phyloP scores from a whole-genome alignment of 2,888 invertebrate genomes.

The Phyllotreta striolata region DNA sequence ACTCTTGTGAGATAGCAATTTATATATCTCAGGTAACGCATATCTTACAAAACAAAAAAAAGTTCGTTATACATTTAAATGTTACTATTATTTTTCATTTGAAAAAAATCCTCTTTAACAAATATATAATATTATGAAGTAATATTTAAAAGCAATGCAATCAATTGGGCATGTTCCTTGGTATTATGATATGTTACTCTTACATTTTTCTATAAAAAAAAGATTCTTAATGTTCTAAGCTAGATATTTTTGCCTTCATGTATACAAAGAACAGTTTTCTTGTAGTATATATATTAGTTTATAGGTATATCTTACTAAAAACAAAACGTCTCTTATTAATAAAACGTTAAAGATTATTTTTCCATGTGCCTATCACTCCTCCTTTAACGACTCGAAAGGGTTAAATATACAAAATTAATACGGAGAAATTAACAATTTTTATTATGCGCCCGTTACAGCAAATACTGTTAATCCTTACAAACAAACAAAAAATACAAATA shows the following conservation, averaged over 20 bases:
- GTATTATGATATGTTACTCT: conserved; percentile 43
- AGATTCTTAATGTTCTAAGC: conserved; percentile 54
- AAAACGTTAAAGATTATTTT: conserved; percentile 51
- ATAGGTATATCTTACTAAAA: conserved; percentile 52
- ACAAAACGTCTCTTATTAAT: conserved; percentile 53
- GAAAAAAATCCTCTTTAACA: conserved; percentile 46
- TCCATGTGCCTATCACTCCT: no score
- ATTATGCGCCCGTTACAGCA: conserved; percentile 38
- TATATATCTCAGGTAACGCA: conserved; percentile 45
- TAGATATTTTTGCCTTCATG: conserved; percentile 55
- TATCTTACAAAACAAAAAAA: conserved; percentile 31
- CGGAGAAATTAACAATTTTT: conserved; percentile 41
- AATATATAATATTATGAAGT: conserved; percentile 35
- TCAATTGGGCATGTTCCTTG: conserved; percentile 35
- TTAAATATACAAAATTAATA: conserved; percentile 27
- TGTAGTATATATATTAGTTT: conserved; percentile 53
- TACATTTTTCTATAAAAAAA: conserved; percentile 48
- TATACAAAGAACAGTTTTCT: conserved; percentile 45
- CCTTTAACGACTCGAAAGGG: background rate
- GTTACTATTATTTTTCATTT: conserved; percentile 17
- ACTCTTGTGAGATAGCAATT: conserved; percentile 8
- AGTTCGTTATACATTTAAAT: conserved; percentile 5
- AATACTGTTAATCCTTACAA: conserved; percentile 38
- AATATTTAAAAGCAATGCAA: conserved; percentile 35
- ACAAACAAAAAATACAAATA: conserved; percentile 34